Evolutionary conservation across 2,113 vertebrate genomes (phyloP).

Genomic region (Menidia beryllina): DNA sequence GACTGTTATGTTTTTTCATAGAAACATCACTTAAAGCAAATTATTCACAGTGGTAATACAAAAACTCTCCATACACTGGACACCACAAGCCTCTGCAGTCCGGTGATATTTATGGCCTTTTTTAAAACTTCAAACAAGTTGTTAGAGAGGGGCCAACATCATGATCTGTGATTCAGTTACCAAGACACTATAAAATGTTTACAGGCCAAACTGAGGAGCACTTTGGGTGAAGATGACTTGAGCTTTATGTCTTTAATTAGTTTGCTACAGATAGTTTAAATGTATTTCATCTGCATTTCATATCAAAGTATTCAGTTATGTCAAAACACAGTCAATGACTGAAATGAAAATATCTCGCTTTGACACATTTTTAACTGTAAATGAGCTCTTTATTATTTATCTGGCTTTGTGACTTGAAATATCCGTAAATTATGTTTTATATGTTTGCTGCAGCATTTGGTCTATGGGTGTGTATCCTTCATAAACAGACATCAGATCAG

Average conservation of each 20-base stretch:
- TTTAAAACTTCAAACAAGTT: no score
- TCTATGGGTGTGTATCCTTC: no score
- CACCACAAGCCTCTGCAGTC: no score
- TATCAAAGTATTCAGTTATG: neutral
- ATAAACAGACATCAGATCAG: no score
- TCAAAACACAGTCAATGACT: neutral
- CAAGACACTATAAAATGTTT: neutral
- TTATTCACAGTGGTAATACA: no score
- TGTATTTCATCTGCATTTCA: neutral
- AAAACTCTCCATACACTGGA: no score
- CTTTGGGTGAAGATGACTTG: neutral
- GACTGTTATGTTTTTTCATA: no score
- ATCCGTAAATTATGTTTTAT: neutral
- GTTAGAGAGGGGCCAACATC: neutral
- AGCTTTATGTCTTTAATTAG: neutral
- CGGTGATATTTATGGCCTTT: no score
- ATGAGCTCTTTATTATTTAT: neutral
- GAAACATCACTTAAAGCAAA: no score
- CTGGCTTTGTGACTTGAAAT: neutral
- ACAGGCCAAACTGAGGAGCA: neutral
- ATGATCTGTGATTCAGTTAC: neutral
- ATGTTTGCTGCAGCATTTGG: neutral
- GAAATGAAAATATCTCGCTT: neutral
- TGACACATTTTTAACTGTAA: neutral
- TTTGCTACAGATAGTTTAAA: neutral